Conservation (phyloP, 2,797 vertebrate species). For the Falco concolor region DNA sequence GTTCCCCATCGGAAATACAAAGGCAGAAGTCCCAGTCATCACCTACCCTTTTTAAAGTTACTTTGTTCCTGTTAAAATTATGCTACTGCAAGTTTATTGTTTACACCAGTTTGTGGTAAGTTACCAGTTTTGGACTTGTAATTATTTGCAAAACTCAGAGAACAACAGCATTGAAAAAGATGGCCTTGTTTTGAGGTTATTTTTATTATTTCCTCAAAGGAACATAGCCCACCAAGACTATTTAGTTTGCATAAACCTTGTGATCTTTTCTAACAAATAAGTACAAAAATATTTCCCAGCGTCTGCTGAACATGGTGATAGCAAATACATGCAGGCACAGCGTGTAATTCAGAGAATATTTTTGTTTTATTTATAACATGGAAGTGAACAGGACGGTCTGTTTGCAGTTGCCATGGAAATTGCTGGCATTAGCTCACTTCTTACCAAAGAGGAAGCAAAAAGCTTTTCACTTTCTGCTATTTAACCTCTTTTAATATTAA, state of each 20-base stretch:
- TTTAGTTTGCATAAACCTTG: conserved; percentile 23
- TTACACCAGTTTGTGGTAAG: background rate
- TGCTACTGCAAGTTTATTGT: background rate
- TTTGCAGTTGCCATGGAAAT: conserved; percentile 70
- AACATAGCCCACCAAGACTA: background rate
- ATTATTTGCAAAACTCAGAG: background rate
- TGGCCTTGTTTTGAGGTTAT: background rate
- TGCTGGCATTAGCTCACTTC: conserved; percentile 52
- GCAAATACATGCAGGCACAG: conserved; percentile 51
- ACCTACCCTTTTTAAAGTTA: background rate
- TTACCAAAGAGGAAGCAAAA: conserved; percentile 29
- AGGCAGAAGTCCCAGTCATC: background rate
- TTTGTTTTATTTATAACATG: conserved; percentile 65
- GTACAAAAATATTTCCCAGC: conserved; percentile 7
- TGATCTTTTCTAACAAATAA: conserved; percentile 36
- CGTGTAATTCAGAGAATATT: conserved; percentile 54
- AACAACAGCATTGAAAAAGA: background rate
- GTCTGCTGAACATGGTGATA: conserved; percentile 41
- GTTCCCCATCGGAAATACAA: background rate
- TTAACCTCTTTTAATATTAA: conserved; percentile 67
- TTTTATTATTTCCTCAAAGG: conserved; percentile 43
- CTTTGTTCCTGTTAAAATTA: background rate
- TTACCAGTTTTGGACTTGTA: background rate
- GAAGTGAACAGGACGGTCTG: conserved; percentile 49
- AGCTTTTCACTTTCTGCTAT: conserved; percentile 52